A percentile compares a stretch with the other conserved stretches of the same genome.
These are phyloP conservation scores for Callosobruchus maculatus DNA, from an alignment of 2,888 invertebrate species.

Conservation along the genomic window DNA sequence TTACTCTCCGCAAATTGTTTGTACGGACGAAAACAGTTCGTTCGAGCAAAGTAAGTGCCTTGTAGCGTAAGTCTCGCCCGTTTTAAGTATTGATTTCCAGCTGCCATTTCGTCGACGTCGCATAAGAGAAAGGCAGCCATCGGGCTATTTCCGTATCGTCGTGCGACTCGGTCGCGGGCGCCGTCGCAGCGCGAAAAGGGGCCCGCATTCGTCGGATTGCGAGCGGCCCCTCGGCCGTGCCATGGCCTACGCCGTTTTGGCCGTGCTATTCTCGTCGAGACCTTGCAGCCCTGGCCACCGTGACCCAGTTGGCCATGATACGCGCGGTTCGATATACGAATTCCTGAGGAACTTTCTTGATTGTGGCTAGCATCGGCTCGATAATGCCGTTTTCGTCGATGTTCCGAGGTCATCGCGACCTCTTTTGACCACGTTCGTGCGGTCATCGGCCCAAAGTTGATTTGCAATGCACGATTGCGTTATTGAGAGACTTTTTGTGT, in stretches of 20 bases:
- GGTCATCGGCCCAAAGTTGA: neutral
- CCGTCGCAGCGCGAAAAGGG: neutral
- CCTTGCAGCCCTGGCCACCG: neutral
- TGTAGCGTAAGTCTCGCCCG: slow-evolving; percentile 14
- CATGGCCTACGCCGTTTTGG: neutral
- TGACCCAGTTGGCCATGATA: neutral
- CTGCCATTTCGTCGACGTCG: neutral
- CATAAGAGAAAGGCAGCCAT: neutral
- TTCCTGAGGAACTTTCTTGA: neutral
- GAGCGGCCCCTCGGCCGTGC: neutral
- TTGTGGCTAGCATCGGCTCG: neutral
- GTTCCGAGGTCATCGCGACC: neutral
- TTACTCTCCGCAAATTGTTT: slow-evolving; percentile 12
- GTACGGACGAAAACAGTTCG: slow-evolving; percentile 24
- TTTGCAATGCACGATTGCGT: neutral
- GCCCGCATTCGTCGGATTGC: neutral
- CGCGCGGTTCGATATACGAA: neutral
- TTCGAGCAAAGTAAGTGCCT: slow-evolving; percentile 31
- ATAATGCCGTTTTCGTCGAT: neutral
- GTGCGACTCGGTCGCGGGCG: neutral
- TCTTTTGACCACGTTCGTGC: neutral
- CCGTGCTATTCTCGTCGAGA: neutral
- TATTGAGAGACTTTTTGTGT: neutral
- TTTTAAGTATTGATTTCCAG: neutral
- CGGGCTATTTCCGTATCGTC: neutral